Percentiles rank a stretch among this genome's conserved stretches.
These are phyloP conservation scores for Sminthurides bifidus DNA, from an alignment of 1,140 invertebrate species.

Conservation along the genomic window DNA sequence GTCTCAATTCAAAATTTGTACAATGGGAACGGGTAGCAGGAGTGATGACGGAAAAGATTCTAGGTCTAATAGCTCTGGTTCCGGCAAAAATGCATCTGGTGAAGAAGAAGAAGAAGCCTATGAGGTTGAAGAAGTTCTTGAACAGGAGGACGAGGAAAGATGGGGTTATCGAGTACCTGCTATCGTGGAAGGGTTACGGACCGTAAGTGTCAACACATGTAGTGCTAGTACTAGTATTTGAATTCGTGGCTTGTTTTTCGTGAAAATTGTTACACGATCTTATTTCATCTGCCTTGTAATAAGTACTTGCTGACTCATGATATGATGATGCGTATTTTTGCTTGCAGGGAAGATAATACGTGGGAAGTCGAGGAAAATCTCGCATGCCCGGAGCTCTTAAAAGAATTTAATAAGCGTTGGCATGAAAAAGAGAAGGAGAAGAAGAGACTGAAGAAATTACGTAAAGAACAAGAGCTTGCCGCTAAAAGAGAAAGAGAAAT, in stretches of 20 bases:
- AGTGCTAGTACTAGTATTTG: background rate
- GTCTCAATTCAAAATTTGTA: background rate
- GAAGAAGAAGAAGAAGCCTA: constrained; percentile 51
- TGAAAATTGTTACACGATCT: background rate
- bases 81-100: constrained; percentile 3
- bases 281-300: no score
- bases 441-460: constrained; percentile 47
- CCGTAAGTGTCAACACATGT: constrained; percentile 11
- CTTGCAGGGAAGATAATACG: constrained; percentile 38
- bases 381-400: constrained; percentile 81
- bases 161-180: constrained; percentile 72
- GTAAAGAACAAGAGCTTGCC: background rate
- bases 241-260: background rate
- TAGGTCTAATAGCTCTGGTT: no score
- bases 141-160: constrained; percentile 54
- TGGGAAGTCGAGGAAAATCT: constrained; percentile 83
- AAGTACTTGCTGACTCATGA: no score
- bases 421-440: constrained; percentile 64
- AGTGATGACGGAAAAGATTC: background rate
- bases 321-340: no score
- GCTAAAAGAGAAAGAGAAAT: background rate
- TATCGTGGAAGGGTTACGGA: constrained; percentile 82
- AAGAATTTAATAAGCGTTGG: no score
- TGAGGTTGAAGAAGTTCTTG: constrained; percentile 81
- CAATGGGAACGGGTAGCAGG: background rate